Evolutionary conservation across 2,797 vertebrate species (phyloP).

Genomic region (Sphaeramia orbicularis): DNA sequence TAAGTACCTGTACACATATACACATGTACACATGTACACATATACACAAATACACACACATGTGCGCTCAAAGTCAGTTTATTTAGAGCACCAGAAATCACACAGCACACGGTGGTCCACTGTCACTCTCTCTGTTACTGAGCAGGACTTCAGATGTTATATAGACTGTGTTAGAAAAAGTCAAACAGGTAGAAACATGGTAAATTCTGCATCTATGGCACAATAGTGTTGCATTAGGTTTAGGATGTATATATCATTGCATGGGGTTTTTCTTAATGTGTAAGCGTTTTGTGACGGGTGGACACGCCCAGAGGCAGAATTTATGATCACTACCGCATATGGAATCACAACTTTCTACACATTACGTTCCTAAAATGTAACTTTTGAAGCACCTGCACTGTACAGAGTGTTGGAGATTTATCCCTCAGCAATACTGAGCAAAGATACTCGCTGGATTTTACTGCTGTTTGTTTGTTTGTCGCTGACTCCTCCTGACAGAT

Average conservation of each 20-base stretch:
- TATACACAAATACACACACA: constrained; percentile 26
- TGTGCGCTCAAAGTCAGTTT: constrained; percentile 31
- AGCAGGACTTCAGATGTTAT: constrained; percentile 30
- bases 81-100: constrained; percentile 57
- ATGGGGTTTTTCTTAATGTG: constrained; percentile 49
- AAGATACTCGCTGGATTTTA: constrained; percentile 8
- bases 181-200: constrained; percentile 22
- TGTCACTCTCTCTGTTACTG: constrained; percentile 32
- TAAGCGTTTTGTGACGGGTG: constrained; percentile 18
- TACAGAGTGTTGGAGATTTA: constrained; percentile 13
- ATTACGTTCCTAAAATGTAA: constrained; percentile 28
- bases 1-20: constrained; percentile 39
- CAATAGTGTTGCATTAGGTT: constrained; percentile 38
- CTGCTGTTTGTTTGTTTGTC: constrained; percentile 37
- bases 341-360: constrained; percentile 13
- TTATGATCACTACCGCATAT: constrained; percentile 36
- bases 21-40: constrained; percentile 25
- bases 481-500: constrained; percentile 55
- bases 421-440: constrained; percentile 51
- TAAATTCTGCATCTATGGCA: constrained; percentile 65
- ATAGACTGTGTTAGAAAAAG: constrained; percentile 33
- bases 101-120: constrained; percentile 52
- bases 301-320: constrained; percentile 54
- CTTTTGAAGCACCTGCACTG: constrained; percentile 45
- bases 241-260: constrained; percentile 48